Percentiles rank a stretch among this genome's conserved stretches.
phyloP scores from a whole-genome alignment of 1,140 invertebrate species.

The Andricus grossulariae region DNA sequence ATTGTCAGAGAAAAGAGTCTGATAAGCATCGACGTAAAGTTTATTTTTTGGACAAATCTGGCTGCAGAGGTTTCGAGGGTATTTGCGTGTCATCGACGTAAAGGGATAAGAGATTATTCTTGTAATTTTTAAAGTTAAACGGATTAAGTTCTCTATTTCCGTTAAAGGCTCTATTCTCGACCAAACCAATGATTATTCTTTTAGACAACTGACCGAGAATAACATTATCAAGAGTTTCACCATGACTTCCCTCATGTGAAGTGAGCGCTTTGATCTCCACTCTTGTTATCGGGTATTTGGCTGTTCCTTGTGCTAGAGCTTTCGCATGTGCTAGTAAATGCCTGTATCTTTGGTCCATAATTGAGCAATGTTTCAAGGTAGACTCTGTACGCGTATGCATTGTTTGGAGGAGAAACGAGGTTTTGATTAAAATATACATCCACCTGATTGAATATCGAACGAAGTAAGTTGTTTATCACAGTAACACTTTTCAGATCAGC shows the following conservation, averaged over 20 bases:
- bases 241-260: too few relatives aligned
- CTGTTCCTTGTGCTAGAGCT: neutral
- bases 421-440: slow-evolving; percentile 73
- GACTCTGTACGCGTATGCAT: slow-evolving; percentile 70
- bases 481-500: neutral
- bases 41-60: neutral
- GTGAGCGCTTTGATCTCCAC: too few relatives aligned
- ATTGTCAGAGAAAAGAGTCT: slow-evolving; percentile 65
- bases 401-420: slow-evolving; percentile 66
- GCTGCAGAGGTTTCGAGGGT: neutral
- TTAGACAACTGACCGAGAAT: slow-evolving; percentile 64
- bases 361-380: slow-evolving; percentile 72
- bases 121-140: slow-evolving; percentile 59
- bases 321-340: neutral
- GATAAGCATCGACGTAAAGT: too few relatives aligned
- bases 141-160: slow-evolving; percentile 58
- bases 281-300: too few relatives aligned
- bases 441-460: slow-evolving; percentile 70
- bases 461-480: slow-evolving; percentile 66
- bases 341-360: slow-evolving; percentile 67
- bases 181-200: slow-evolving; percentile 42
- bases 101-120: neutral
- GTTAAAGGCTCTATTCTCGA: too few relatives aligned
- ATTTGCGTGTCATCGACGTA: neutral
- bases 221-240: slow-evolving; percentile 54